These are phyloP conservation scores for Cotesia congregata DNA, from an alignment of 2,888 invertebrate species.

Conservation along the genomic window DNA sequence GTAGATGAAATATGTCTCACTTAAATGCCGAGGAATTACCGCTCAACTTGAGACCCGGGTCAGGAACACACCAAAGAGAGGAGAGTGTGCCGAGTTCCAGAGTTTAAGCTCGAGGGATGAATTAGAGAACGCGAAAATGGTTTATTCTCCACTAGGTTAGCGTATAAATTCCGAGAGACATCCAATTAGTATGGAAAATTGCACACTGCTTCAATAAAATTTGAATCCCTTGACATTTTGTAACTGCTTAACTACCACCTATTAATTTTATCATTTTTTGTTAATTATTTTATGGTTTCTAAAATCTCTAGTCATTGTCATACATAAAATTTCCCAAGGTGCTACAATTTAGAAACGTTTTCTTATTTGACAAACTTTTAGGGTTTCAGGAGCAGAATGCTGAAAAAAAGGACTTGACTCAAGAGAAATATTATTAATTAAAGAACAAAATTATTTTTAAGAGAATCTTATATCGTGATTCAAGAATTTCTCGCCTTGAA, in stretches of 20 bases:
- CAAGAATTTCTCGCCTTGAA: too few relatives aligned
- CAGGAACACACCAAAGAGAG: neutral
- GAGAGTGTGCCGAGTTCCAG: conserved; percentile 9
- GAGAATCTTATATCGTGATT: too few relatives aligned
- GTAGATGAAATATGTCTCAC: conserved; percentile 48
- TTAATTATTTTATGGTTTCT: neutral
- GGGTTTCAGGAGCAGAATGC: too few relatives aligned
- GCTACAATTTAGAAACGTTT: too few relatives aligned
- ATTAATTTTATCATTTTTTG: neutral
- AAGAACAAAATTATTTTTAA: too few relatives aligned
- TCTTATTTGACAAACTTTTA: too few relatives aligned
- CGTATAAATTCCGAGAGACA: conserved; percentile 54
- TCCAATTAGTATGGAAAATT: conserved; percentile 55
- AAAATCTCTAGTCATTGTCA: too few relatives aligned
- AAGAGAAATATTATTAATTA: too few relatives aligned
- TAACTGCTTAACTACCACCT: neutral
- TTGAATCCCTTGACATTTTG: conserved; percentile 15
- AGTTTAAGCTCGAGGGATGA: conserved; percentile 42
- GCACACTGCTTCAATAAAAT: conserved; percentile 29
- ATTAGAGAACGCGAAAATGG: conserved; percentile 47
- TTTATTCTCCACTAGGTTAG: conserved; percentile 45
- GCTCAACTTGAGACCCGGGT: neutral
- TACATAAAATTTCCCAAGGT: too few relatives aligned
- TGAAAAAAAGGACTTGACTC: too few relatives aligned
- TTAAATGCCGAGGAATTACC: conserved; percentile 41